Percentiles rank a stretch among this genome's conserved stretches.
phyloP scores from a whole-genome alignment of 2,797 vertebrate genomes.

The Sitta carolinensis region DNA sequence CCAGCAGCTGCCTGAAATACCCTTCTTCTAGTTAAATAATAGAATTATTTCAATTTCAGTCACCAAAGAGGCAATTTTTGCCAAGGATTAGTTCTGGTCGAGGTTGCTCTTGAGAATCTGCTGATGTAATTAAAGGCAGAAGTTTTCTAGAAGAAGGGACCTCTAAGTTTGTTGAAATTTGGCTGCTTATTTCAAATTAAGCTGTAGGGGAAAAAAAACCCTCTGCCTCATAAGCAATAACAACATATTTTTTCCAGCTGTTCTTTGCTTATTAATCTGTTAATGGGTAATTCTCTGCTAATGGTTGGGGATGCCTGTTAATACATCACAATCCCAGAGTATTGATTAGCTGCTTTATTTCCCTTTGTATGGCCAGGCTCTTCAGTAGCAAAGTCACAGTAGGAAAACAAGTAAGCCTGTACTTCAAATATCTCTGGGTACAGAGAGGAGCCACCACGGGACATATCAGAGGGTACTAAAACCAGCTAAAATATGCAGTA shows the following conservation, averaged over 20 bases:
- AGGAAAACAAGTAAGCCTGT: neutral
- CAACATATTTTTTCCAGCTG: neutral
- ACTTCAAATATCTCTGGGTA: neutral
- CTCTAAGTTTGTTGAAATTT: neutral
- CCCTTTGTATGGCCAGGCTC: neutral
- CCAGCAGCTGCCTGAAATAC: neutral
- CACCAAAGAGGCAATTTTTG: neutral
- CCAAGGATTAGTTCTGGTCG: neutral
- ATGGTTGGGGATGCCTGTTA: neutral
- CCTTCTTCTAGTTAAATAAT: neutral
- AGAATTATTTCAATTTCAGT: neutral
- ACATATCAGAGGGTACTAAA: neutral
- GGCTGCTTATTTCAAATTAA: neutral
- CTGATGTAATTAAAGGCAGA: neutral
- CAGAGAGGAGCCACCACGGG: neutral
- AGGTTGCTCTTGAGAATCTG: neutral
- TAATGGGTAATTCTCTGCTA: neutral
- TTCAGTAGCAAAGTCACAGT: neutral
- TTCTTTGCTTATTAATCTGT: constrained; percentile 30
- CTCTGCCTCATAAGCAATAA: neutral
- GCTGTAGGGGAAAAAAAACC: neutral
- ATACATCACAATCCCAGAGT: neutral
- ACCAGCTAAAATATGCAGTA: neutral
- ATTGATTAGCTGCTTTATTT: constrained; percentile 36
- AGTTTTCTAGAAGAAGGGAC: neutral